phyloP scores from a whole-genome alignment of 2,113 vertebrate species.

The Sinocyclocheilus anshuiensis region DNA sequence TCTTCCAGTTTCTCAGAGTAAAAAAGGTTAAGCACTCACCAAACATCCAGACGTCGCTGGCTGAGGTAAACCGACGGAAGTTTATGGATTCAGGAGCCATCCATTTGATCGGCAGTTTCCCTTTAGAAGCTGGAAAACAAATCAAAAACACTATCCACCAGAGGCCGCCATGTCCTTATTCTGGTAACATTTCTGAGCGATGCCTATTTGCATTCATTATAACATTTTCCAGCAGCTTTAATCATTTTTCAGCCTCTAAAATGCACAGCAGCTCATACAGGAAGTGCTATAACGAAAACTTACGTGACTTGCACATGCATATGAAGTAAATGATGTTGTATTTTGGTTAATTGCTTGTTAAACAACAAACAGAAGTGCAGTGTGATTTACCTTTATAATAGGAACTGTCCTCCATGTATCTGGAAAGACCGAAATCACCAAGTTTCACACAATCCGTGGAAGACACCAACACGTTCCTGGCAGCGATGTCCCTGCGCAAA shows the following conservation, averaged over 20 bases:
- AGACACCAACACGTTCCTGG: slow-evolving; percentile 95
- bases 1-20: neutral
- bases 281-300: neutral
- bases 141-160: neutral
- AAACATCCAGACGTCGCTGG: slow-evolving; percentile 99
- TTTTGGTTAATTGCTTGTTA: neutral
- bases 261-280: neutral
- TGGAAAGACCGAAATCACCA: slow-evolving; percentile 95
- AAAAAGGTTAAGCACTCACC: slow-evolving; percentile 75
- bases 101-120: slow-evolving; percentile 98
- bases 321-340: neutral
- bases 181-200: neutral
- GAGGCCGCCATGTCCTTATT: neutral
- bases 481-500: slow-evolving; percentile 91
- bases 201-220: neutral
- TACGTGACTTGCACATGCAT: neutral
- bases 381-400: slow-evolving; percentile 92
- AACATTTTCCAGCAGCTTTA: neutral
- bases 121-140: slow-evolving; percentile 88
- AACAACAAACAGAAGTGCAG: neutral
- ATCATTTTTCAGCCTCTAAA: neutral
- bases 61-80: slow-evolving; percentile 98
- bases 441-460: slow-evolving; percentile 95
- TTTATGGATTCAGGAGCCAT: slow-evolving; percentile 99
- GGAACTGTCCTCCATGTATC: slow-evolving; percentile 99